Evolutionary conservation across 2,113 vertebrate species (phyloP).

Genomic region (Urocitellus parryii): DNA sequence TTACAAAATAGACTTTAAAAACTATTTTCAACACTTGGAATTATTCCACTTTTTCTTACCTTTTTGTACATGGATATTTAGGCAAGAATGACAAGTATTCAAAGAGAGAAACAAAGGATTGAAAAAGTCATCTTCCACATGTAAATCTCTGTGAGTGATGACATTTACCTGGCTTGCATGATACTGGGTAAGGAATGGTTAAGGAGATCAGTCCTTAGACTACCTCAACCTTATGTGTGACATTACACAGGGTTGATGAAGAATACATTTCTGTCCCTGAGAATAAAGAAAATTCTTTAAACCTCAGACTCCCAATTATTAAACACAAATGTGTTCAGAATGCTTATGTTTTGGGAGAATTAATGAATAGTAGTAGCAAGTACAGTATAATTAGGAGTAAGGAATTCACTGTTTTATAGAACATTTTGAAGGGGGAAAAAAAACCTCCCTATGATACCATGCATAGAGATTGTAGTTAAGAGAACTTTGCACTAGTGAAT

Average conservation of each 20-base stretch:
- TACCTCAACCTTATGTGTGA: accelerated
- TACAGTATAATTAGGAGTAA: background rate
- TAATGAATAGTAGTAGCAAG: background rate
- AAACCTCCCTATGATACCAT: background rate
- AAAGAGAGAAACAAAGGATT: background rate
- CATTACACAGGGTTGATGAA: background rate
- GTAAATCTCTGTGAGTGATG: background rate
- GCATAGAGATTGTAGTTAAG: background rate
- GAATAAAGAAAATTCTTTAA: background rate
- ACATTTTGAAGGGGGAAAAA: background rate
- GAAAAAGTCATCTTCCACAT: background rate
- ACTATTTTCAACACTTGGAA: background rate
- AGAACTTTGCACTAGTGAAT: background rate
- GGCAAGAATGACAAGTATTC: background rate
- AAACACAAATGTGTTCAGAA: background rate
- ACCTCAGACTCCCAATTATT: background rate
- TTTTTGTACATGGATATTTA: background rate
- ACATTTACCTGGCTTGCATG: background rate
- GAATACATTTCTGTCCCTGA: background rate
- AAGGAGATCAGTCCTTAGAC: background rate
- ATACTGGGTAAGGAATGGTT: background rate
- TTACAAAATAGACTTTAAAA: conserved; percentile 16
- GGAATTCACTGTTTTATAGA: background rate
- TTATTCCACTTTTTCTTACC: background rate
- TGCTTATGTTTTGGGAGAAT: background rate